Percentiles rank a stretch among this genome's conserved stretches.
phyloP scores from a whole-genome alignment of 2,888 invertebrate genomes.

The Hoplodrina blanda region DNA sequence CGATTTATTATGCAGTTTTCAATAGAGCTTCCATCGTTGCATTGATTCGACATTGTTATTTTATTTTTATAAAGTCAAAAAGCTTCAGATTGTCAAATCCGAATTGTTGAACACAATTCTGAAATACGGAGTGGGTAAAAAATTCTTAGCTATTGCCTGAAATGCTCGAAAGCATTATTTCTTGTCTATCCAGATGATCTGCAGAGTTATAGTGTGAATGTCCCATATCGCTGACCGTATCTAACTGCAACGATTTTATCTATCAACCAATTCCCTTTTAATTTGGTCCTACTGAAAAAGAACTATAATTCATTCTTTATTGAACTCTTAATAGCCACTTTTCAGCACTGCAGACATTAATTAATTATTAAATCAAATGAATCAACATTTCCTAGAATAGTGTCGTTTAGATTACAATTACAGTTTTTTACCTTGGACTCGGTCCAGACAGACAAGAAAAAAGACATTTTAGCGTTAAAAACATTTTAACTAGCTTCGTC shows the following conservation, averaged over 20 bases:
- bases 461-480: slow-evolving; percentile 41
- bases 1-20: background rate
- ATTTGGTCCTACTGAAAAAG: background rate
- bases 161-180: background rate
- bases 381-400: slow-evolving; percentile 24
- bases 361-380: slow-evolving; percentile 32
- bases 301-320: slow-evolving; percentile 18
- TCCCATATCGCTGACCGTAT: background rate
- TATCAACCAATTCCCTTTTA: background rate
- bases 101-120: too few species aligned
- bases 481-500: slow-evolving; percentile 41
- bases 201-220: background rate
- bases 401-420: slow-evolving; percentile 46
- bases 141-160: too few species aligned
- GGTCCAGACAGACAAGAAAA: slow-evolving; percentile 52
- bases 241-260: background rate
- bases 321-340: background rate
- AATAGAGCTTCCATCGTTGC: slow-evolving; percentile 25
- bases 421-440: slow-evolving; percentile 47
- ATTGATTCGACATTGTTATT: background rate
- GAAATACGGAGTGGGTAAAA: background rate
- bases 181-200: background rate
- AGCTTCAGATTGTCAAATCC: too few species aligned
- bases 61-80: too few species aligned
- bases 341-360: slow-evolving; percentile 33